Percentiles rank a stretch among this genome's conserved stretches.
Evolutionary conservation across 2,113 vertebrate species (phyloP).

Genomic region (Electrona antarctica): DNA sequence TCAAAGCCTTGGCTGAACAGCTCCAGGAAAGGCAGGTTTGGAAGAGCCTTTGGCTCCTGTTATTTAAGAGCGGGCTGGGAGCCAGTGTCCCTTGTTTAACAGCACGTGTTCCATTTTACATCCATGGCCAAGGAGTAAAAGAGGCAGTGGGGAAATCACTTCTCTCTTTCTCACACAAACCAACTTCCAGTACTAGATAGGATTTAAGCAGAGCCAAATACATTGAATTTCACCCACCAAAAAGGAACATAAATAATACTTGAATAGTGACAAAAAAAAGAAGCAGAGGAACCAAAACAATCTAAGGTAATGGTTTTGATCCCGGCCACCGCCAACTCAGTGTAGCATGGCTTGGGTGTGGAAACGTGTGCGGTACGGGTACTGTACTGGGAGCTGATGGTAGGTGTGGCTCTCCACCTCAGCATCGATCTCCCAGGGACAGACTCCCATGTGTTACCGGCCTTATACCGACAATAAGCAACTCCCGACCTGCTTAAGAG

Average conservation of each 20-base stretch:
- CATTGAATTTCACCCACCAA: slow-evolving; percentile 31
- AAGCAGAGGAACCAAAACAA: slow-evolving; percentile 18
- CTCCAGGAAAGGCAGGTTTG: slow-evolving; percentile 45
- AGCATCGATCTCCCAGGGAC: too few relatives aligned
- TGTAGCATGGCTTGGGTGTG: too few relatives aligned
- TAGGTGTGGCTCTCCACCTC: too few relatives aligned
- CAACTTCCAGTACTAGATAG: slow-evolving; percentile 13
- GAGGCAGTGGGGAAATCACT: slow-evolving; percentile 55
- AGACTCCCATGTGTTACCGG: too few relatives aligned
- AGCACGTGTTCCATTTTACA: slow-evolving; percentile 48
- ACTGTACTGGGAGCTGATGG: too few relatives aligned
- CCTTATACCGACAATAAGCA: too few relatives aligned
- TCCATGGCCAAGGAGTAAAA: slow-evolving; percentile 43
- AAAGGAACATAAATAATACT: neutral
- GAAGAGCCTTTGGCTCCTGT: slow-evolving; percentile 40
- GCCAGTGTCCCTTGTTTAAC: slow-evolving; percentile 59
- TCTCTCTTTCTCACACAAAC: slow-evolving; percentile 18
- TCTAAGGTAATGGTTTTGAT: slow-evolving; percentile 2
- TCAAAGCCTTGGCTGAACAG: slow-evolving; percentile 29
- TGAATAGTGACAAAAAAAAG: neutral
- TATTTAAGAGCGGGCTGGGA: slow-evolving; percentile 60
- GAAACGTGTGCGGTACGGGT: too few relatives aligned
- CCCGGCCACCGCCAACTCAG: too few relatives aligned
- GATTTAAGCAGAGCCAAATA: slow-evolving; percentile 29
- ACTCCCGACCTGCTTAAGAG: too few relatives aligned